Conservation (phyloP, 2,797 vertebrate species). For the Brotula barbata region DNA sequence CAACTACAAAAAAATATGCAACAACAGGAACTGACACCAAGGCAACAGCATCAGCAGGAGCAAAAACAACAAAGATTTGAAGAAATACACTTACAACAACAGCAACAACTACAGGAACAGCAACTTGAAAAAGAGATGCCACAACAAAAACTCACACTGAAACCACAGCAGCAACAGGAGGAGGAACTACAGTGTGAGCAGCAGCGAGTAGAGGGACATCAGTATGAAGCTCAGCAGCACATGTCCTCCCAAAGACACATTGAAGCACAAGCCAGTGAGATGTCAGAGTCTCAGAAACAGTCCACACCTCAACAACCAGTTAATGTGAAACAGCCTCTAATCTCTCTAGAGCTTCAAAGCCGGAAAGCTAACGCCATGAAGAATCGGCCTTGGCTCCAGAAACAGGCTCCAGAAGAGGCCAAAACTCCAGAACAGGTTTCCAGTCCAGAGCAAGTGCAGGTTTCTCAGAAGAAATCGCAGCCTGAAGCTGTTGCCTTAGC, state of each 20-base stretch:
- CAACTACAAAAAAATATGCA: constrained; percentile 3
- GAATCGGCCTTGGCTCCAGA: constrained; percentile 80
- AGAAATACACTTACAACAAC: too few relatives aligned
- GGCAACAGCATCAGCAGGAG: constrained; percentile 17
- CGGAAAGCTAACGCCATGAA: constrained; percentile 69
- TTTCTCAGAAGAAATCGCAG: constrained; percentile 16
- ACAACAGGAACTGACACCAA: neutral
- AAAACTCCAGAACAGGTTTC: constrained; percentile 33
- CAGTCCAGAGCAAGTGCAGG: constrained; percentile 13
- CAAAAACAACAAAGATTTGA: neutral
- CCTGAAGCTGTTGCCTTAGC: constrained; percentile 8
- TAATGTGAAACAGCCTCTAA: constrained; percentile 44
- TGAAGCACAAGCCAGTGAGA: constrained; percentile 36
- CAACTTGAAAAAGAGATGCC: too few relatives aligned
- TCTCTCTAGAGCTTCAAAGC: constrained; percentile 58
- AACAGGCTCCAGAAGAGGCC: constrained; percentile 37
- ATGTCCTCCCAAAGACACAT: constrained; percentile 19
- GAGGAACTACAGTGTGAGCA: constrained; percentile 9
- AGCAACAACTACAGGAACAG: too few relatives aligned
- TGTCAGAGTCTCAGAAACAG: constrained; percentile 26
- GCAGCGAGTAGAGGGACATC: constrained; percentile 9
- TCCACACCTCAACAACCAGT: constrained; percentile 34
- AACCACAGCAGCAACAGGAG: neutral
- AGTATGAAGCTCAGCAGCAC: constrained; percentile 29
- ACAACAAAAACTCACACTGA: too few relatives aligned